Evolutionary conservation across 2,113 vertebrate genomes (phyloP), one percentile per base, ranked within the genome.

Genomic region (Misgurnus anguillicaudatus): DNA sequence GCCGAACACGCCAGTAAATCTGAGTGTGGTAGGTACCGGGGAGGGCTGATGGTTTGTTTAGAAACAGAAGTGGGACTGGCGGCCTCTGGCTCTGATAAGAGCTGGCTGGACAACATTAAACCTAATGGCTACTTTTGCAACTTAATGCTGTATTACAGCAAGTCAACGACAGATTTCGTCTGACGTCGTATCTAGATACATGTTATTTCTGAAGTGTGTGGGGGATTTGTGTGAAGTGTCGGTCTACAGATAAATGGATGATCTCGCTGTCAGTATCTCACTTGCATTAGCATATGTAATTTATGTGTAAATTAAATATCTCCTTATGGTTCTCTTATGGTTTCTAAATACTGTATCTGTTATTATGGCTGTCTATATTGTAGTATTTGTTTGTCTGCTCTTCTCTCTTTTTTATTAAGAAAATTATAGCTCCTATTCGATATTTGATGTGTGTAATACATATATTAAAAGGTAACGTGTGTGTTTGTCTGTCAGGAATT

Each of bases 1-100:
- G 89, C 93, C 95, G 36, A 95, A 95, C 69, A 96, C 93, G 84
- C 93, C 95, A 62, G 92, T 99, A 90, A 97, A 88, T 90, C 91
- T 99, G 90, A 99, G 92, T 85, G 92, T 98, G 96, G 98, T 98
- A 93, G 87, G 97, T 96, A 88, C 78, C 82, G 75, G 60, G 80
- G 75, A 69, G 72, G 75, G n/a, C 65, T 86, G 87, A 85, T 82
- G 78, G 81, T 78, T 71, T 87, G 88, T 86, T 90, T 91, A 83
- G 85, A 91, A 89, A 86, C 82, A 81, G 82, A 89, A 90, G 87
- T 85, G 85, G 83, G 68, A 76, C 87, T 84, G 86, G 87, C 86
- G 84, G 87, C 81, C 84, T 86, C 85, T 63, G 9, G 51, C 47
- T 87, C 69, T 58, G 86, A 88, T 88, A 85, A 89, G 85, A 73